Conservation (phyloP, 2,113 vertebrate genomes). For the Epinephelus lanceolatus region DNA sequence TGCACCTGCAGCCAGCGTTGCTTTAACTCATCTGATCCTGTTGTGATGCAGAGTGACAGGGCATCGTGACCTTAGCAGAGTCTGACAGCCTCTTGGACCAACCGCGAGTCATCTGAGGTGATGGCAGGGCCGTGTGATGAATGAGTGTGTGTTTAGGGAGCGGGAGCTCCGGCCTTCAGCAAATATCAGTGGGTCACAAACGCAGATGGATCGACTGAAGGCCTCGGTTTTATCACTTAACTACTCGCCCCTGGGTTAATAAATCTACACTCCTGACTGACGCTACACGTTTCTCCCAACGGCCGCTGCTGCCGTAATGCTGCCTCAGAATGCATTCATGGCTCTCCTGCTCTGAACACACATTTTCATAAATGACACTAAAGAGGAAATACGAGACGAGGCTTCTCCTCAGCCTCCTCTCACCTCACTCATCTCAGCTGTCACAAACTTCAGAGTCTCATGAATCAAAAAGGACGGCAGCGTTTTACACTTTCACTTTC, state of each 20-base stretch:
- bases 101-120: slow-evolving; percentile 53
- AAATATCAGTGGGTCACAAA: slow-evolving; percentile 66
- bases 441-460: slow-evolving; percentile 46
- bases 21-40: neutral
- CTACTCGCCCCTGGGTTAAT: slow-evolving; percentile 70
- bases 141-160: slow-evolving; percentile 67
- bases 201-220: slow-evolving; percentile 61
- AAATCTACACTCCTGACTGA: slow-evolving; percentile 73
- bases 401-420: slow-evolving; percentile 61
- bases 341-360: slow-evolving; percentile 57
- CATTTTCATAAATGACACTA: slow-evolving; percentile 80
- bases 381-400: slow-evolving; percentile 73
- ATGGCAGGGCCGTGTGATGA: slow-evolving; percentile 69
- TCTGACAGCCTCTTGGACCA: slow-evolving; percentile 40
- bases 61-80: slow-evolving; percentile 13
- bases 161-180: slow-evolving; percentile 71
- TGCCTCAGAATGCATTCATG: slow-evolving; percentile 69
- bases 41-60: neutral
- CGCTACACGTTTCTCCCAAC: slow-evolving; percentile 35
- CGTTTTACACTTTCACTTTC: slow-evolving; percentile 9
- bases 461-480: slow-evolving; percentile 68
- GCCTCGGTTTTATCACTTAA: slow-evolving; percentile 74
- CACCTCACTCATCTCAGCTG: slow-evolving; percentile 42
- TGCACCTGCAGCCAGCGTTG: neutral
- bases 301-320: slow-evolving; percentile 30